Percentiles rank a stretch among this genome's conserved stretches.
phyloP scores from a whole-genome alignment of 2,888 invertebrate genomes.

The Pachydiplax longipennis region DNA sequence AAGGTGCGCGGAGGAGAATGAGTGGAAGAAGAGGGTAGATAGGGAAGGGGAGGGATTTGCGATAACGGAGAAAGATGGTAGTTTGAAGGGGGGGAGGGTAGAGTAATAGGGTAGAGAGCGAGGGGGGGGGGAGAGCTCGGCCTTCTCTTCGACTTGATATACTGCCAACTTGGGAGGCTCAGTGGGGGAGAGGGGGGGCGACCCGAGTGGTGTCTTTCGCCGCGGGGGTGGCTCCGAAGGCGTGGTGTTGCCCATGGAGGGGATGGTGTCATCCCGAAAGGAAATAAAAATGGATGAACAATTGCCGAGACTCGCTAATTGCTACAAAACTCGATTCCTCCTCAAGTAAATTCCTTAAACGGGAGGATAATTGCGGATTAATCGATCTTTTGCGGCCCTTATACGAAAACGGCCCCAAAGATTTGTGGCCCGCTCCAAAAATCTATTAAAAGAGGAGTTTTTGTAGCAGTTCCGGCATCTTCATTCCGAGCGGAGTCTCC shows the following conservation, averaged over 20 bases:
- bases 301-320: constrained; percentile 6
- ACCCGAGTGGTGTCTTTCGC: background rate
- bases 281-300: constrained; percentile 10
- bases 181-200: background rate
- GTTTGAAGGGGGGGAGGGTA: background rate
- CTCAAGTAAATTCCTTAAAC: background rate
- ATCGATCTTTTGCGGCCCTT: background rate
- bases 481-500: too few species aligned
- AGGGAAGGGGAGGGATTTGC: background rate
- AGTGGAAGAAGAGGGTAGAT: background rate
- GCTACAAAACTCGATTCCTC: constrained; percentile 1
- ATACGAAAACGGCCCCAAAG: background rate
- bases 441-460: too few species aligned
- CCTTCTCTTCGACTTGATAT: constrained; percentile 11
- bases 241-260: constrained; percentile 1
- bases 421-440: background rate
- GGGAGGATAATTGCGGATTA: background rate
- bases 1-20: background rate
- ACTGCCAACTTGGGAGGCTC: constrained; percentile 5
- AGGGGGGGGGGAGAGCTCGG: background rate
- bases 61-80: background rate
- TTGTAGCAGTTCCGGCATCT: too few species aligned
- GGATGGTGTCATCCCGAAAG: background rate
- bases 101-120: background rate
- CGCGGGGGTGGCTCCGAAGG: constrained; percentile 2